Evolutionary conservation across 2,797 vertebrate species (phyloP), one percentile per base, ranked within the genome.

Genomic region (Craterocephalus amniculus): DNA sequence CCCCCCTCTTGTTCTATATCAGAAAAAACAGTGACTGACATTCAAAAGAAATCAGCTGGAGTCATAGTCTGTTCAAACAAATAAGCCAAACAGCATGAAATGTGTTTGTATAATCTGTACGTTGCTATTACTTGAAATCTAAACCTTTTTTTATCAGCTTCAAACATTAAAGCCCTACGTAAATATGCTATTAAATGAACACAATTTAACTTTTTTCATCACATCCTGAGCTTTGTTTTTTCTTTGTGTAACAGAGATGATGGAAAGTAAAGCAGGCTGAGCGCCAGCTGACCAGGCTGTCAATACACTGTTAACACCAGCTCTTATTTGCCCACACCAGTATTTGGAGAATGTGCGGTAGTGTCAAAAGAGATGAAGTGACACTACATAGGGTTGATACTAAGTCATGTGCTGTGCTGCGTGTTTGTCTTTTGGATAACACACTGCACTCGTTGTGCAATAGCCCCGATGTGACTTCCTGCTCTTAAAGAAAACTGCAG

Each of bases 351-450:
- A 68, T 4, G 58, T 83, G 82, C 66, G 51, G 63, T 29, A 12
- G 70, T 82, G 81, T 83, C 67, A 74, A 78, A 72, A 70, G 64
- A 67, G 79, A 81, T 79, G 76, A 83, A 67, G 80, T 71, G 78
- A 84, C 79, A 58, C 56, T 52, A 34, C 66, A 58, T 62, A 73
- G 70, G 76, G 83, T 81, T 87, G 71, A 83, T 72, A 70, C 76
- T 68, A 43, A 83, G 86, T 90, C 84, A 86, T 81, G 89, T 86
- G 80, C 66, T 31, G 48, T 73, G 55, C 54, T 55, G 57, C 66
- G 57, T 88, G 84, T 91, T 88, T 85, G 70, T 80, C 80, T 74
- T 59, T 82, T 63, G 61, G 74, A 64, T 81, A 51, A 77, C 65
- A 60, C 68, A 34, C 58, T 54, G 52, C 56, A 56, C 58, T 66